Evolutionary conservation across 2,888 invertebrate genomes (phyloP).

Genomic region (Lepidonotus clava): DNA sequence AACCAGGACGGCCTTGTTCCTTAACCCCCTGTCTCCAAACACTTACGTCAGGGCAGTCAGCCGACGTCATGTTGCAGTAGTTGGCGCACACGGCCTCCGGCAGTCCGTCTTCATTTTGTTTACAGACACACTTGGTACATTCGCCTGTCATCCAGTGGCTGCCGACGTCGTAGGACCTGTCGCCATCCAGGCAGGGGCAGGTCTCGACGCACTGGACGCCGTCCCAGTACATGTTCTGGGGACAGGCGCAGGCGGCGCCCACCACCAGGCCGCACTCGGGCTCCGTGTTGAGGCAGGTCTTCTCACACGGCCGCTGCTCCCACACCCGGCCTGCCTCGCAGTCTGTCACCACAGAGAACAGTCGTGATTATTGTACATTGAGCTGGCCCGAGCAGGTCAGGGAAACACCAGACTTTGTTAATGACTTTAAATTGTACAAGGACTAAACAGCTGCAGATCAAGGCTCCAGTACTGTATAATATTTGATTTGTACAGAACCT

Average conservation of each 20-base stretch:
- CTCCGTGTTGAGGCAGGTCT: not conserved
- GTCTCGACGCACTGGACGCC: not conserved
- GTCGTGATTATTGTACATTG: too few relatives aligned
- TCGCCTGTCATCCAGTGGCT: not conserved
- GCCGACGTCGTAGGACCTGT: not conserved
- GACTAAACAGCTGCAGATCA: too few relatives aligned
- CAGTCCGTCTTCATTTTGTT: not conserved
- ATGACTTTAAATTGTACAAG: too few relatives aligned
- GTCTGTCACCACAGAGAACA: not conserved
- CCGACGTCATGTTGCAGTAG: not conserved
- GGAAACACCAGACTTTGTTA: too few relatives aligned
- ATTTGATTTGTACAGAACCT: too few relatives aligned
- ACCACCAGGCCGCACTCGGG: not conserved
- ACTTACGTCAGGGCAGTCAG: not conserved
- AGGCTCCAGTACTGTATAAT: too few relatives aligned
- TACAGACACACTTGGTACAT: not conserved
- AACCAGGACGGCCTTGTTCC: too few relatives aligned
- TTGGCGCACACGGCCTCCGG: not conserved
- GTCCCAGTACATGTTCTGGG: not conserved
- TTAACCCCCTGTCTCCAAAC: too few relatives aligned
- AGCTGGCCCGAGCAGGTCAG: too few relatives aligned
- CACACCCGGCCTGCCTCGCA: not conserved
- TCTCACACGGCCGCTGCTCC: not conserved
- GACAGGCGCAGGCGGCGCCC: not conserved
- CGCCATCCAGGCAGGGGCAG: constrained; percentile 13